Base-by-base conservation (phyloP, 2,888 invertebrate species). In the Strigamia crassipes region DNA sequence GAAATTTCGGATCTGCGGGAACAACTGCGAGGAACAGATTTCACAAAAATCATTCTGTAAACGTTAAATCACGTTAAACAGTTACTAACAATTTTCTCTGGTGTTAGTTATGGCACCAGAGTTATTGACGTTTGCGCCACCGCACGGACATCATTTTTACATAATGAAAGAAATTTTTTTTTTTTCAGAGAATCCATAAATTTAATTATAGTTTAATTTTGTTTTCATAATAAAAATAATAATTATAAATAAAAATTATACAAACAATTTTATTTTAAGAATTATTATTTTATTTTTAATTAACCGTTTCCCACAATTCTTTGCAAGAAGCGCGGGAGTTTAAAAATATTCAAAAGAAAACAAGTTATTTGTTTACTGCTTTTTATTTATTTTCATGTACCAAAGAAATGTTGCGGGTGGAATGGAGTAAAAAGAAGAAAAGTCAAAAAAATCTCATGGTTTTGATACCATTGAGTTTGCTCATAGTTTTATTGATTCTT, bases 401-500 rank as follows among this genome's bases (percentile, higher is more conserved):
- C n/a, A n/a, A n/a, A n/a, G n/a, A n/a, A n/a, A 27, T 27, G 3
- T 27, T 27, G 27, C 27, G 27, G 27, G 27, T 27, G 27, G 3
- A 27, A 27, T 27, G 27, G 1, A 27, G 27, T 1, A 3, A 27
- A 27, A 27, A 46, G 46, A 46, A n/a, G n/a, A 13, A 46, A n/a
- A 46, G 13, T 42, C 42, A 34, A 34, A 3, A 34, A 34, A 51
- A n/a, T 13, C 8, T 12, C 6, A 77, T 27, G n/a, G 27, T 78
- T n/a, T 78, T 15, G 78, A 3, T 27, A 38, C 34, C 13, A 23
- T 78, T 13, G 9, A 78, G 13, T 34, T 27, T 34, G 31, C 27
- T 78, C 18, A 78, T 78, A 31, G 31, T 78, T 78, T 38, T 38
- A 38, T 38, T 78, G 31, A 15, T 78, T 38, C 31, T 78, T 21